Percentiles rank a stretch among this genome's conserved stretches.
Evolutionary conservation across 2,797 vertebrate species (phyloP).

Genomic region (Enteromius treurensis): DNA sequence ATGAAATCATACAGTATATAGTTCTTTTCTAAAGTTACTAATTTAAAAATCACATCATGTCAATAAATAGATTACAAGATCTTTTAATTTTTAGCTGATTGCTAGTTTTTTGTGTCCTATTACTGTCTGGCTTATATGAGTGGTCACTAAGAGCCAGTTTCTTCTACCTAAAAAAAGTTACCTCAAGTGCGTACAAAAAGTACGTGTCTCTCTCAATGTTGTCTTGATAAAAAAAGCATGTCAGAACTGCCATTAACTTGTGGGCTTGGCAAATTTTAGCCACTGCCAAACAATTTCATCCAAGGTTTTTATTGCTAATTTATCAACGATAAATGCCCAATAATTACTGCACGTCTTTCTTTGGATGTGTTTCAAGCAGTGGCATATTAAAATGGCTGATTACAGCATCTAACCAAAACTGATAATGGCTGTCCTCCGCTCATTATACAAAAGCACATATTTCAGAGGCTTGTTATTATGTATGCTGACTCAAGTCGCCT

Average conservation of each 20-base stretch:
- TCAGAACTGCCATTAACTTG: not conserved
- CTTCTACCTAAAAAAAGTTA: not conserved
- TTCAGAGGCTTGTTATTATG: conserved; percentile 26
- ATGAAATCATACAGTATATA: not conserved
- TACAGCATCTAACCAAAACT: conserved; percentile 5
- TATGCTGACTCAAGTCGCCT: conserved; percentile 49
- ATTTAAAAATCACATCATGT: conserved; percentile 3
- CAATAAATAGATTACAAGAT: conserved; percentile 7
- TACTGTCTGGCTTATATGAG: not conserved
- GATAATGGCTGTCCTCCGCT: not conserved
- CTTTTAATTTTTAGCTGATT: not conserved
- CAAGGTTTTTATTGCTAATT: not conserved
- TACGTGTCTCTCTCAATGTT: not conserved
- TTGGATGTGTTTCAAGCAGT: conserved; percentile 14
- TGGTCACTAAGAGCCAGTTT: not conserved
- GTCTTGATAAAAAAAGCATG: not conserved
- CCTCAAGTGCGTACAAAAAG: too few species aligned
- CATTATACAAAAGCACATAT: conserved; percentile 21
- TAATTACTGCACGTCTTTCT: not conserved
- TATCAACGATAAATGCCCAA: not conserved
- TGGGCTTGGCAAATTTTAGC: not conserved
- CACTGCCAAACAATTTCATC: not conserved
- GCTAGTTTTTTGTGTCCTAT: conserved; percentile 11
- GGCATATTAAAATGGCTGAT: not conserved
- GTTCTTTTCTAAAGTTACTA: conserved; percentile 2